phyloP scores from a whole-genome alignment of 2,113 vertebrate genomes.

The Colaptes auratus region DNA sequence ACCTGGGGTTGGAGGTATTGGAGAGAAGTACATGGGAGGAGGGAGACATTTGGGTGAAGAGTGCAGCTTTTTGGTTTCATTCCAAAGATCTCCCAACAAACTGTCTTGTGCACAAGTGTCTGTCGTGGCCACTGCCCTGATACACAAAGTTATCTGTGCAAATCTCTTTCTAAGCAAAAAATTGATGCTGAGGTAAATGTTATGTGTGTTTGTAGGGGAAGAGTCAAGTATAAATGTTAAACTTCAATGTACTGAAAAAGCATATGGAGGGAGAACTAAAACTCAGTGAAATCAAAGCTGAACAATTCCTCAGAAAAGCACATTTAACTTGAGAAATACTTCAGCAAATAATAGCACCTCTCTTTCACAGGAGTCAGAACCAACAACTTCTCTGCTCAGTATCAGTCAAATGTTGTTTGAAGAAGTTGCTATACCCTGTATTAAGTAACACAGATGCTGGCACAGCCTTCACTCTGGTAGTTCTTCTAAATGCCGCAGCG shows the following conservation, averaged over 20 bases:
- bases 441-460: constrained; percentile 44
- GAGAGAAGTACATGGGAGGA: fast-evolving
- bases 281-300: neutral
- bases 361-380: neutral
- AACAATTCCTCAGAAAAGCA: neutral
- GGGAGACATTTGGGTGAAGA: neutral
- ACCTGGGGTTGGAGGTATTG: neutral
- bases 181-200: fast-evolving
- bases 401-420: constrained; percentile 8
- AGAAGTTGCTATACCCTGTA: neutral
- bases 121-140: neutral
- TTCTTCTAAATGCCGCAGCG: neutral
- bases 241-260: neutral
- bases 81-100: neutral
- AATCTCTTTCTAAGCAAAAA: neutral
- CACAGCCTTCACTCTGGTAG: neutral
- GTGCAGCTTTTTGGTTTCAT: neutral
- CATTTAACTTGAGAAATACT: neutral
- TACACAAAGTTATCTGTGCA: fast-evolving
- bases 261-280: neutral
- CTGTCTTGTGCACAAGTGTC: neutral
- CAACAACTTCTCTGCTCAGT: neutral
- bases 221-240: neutral
- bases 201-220: neutral
- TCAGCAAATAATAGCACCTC: neutral